A percentile compares a stretch with the other conserved stretches of the same genome.
Conservation (phyloP, 2,113 vertebrate genomes). For the Cardinalis cardinalis region DNA sequence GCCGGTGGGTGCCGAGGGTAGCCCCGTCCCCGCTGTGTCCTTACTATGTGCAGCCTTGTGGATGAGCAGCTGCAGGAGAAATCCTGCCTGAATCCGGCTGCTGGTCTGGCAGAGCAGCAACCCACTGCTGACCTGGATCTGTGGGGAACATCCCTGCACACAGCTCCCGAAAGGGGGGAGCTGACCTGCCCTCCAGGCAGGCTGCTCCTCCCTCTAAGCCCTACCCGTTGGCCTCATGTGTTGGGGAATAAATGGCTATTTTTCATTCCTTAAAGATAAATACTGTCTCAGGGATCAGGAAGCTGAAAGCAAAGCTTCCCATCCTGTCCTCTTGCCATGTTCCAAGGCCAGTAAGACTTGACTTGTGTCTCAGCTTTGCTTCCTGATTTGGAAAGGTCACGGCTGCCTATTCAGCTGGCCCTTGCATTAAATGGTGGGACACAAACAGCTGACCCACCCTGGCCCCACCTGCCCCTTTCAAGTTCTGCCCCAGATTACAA, state of each 20-base stretch:
- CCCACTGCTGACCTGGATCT: neutral
- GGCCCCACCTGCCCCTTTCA: neutral
- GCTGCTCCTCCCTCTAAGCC: neutral
- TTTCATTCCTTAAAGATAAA: neutral
- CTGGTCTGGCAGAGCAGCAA: neutral
- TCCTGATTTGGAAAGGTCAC: neutral
- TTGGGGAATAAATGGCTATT: neutral
- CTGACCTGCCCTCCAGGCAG: neutral
- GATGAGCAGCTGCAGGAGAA: neutral
- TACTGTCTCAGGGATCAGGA: neutral
- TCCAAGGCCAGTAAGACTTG: neutral
- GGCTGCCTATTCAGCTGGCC: neutral
- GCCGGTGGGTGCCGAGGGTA: fast-evolving
- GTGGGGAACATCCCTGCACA: fast-evolving
- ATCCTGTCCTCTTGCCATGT: fast-evolving
- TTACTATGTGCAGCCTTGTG: fast-evolving
- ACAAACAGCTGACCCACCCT: neutral
- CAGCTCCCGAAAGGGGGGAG: fast-evolving
- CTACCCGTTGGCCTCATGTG: fast-evolving
- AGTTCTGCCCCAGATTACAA: neutral
- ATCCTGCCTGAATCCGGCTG: neutral
- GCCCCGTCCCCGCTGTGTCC: fast-evolving
- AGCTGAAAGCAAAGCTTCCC: neutral
- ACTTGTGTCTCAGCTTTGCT: neutral
- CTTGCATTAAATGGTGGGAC: neutral